phyloP scores from a whole-genome alignment of 2,888 invertebrate genomes.

The Drosophila colorata region DNA sequence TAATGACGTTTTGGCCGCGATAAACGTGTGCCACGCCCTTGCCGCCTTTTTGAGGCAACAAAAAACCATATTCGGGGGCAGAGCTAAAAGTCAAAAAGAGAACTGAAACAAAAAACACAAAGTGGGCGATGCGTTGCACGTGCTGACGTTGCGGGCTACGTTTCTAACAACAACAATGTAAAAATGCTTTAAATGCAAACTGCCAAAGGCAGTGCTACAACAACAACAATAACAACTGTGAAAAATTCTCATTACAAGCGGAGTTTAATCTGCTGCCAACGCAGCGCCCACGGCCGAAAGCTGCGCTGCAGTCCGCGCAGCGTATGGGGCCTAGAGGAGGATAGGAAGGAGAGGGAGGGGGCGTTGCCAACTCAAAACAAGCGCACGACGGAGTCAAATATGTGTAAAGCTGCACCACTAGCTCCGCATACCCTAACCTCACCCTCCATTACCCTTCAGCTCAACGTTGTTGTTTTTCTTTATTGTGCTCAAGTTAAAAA shows the following conservation, averaged over 20 bases:
- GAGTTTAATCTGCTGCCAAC: constrained; percentile 72
- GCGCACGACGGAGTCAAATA: constrained; percentile 43
- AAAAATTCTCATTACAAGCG: constrained; percentile 77
- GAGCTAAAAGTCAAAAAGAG: neutral
- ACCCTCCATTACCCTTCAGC: neutral
- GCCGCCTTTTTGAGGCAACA: constrained; percentile 18
- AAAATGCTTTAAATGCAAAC: constrained; percentile 75
- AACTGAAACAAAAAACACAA: neutral
- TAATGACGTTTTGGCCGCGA: constrained; percentile 37
- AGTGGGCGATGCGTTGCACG: constrained; percentile 22
- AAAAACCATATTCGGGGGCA: neutral
- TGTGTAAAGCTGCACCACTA: constrained; percentile 37
- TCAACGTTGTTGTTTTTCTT: constrained; percentile 11
- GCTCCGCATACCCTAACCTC: neutral
- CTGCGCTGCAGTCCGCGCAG: neutral
- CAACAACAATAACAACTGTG: constrained; percentile 23
- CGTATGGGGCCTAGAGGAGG: neutral
- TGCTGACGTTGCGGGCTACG: constrained; percentile 51
- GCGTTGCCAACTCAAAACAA: neutral
- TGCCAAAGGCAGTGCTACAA: constrained; percentile 57
- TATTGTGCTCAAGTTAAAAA: constrained; percentile 47
- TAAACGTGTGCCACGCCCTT: constrained; percentile 39
- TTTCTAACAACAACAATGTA: constrained; percentile 32
- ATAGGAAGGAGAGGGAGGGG: neutral
- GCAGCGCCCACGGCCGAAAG: constrained; percentile 47